phyloP scores from a whole-genome alignment of 2,113 vertebrate genomes.

The Bagarius yarrelli region DNA sequence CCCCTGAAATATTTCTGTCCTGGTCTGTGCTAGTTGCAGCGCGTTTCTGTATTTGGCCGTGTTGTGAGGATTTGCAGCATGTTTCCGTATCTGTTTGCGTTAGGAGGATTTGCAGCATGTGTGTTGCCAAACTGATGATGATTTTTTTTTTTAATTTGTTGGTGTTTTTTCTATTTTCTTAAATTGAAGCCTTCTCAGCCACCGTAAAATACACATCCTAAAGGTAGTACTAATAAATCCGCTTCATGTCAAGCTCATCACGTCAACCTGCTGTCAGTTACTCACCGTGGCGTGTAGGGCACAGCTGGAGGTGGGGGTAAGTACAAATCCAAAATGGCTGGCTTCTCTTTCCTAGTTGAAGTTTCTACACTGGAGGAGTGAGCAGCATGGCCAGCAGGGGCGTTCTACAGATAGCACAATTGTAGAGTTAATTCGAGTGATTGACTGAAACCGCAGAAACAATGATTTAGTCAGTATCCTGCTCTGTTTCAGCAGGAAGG shows the following conservation, averaged over 20 bases:
- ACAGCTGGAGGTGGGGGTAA: constrained; percentile 86
- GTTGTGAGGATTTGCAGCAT: too few species aligned
- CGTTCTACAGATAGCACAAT: constrained; percentile 65
- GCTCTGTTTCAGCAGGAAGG: not conserved
- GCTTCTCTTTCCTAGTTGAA: constrained; percentile 78
- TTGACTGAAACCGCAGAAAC: not conserved
- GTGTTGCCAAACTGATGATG: too few species aligned
- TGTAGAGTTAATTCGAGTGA: not conserved
- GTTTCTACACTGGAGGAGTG: constrained; percentile 69
- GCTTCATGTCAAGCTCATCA: not conserved
- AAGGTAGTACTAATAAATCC: not conserved
- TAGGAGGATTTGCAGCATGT: too few species aligned
- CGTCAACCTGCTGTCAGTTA: not conserved
- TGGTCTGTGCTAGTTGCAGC: too few species aligned
- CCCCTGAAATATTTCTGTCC: too few species aligned
- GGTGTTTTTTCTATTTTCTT: too few species aligned
- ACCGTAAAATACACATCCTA: not conserved
- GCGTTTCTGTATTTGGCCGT: too few species aligned
- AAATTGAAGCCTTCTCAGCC: too few species aligned
- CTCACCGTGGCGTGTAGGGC: constrained; percentile 84
- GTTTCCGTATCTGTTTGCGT: too few species aligned
- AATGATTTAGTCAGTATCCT: not conserved
- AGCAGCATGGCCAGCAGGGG: constrained; percentile 58
- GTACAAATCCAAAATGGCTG: constrained; percentile 83
- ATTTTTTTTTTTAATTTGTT: too few species aligned